Base-by-base conservation (phyloP, 2,797 vertebrate genomes). In the Sebastes umbrosus region DNA sequence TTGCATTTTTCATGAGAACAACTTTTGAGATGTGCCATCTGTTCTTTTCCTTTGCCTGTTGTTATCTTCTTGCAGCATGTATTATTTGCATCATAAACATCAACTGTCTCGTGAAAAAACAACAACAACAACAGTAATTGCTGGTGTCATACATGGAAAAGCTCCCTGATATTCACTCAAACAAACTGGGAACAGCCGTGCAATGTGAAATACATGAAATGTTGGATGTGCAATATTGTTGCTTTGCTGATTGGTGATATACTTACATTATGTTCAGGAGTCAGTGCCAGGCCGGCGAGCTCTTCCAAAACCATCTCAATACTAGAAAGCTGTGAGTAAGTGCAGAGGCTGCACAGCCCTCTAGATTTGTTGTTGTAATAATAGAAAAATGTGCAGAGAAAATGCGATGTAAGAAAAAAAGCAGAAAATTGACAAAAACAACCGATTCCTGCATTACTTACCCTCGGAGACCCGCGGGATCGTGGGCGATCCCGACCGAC, bases 1-100 rank as follows among this genome's bases (percentile, higher is more conserved):
- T 54, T 71, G 73, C 69, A 82, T 79, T 82, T 82, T 80, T 62
- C 58, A 84, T 83, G 65, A 86, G 55, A 71, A 36, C 16, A 70
- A 55, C 69, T 67, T 67, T 67, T 74, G 31, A 79, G 32, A 73
- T 46, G 58, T 11, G 24, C 70, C 60, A 77, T 85, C 78, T 85
- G 77, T 82, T 79, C 39, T 46, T 39, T 46, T 65, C 25, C 36
- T 76, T 71, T 60, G 57, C 50, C 31, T 60, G 11, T 36, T 62
- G 62, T 74, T 50, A 29, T 73, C 13, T 36, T 80, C 36, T 39
- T 34, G 32, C 55, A 52, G 59, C 29, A 71, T 66, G 10, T 66
- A 72, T 70, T 59, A 57, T 79, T 74, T 89, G 66, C 57, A 80
- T 78, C 25, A 64, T 69, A 46, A 46, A 65, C 24, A 27, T 67